These are phyloP conservation scores for Dasysyrphus tricinctus DNA, from an alignment of 2,888 invertebrate genomes.

Conservation along the genomic window DNA sequence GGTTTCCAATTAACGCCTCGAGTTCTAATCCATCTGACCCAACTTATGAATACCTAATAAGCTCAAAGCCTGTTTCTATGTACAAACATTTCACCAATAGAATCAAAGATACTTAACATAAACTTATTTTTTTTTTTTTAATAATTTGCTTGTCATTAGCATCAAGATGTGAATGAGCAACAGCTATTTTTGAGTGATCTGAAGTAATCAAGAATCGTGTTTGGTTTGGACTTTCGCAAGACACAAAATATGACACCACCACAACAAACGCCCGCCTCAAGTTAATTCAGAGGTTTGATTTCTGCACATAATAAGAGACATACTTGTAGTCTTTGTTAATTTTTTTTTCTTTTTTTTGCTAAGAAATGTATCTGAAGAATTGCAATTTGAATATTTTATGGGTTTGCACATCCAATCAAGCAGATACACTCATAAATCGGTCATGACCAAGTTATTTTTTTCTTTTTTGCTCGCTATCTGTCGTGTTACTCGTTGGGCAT, in stretches of 20 bases:
- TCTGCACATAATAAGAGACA: not conserved
- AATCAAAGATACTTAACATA: conserved; percentile 27
- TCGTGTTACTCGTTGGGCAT: conserved; percentile 15
- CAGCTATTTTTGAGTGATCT: conserved; percentile 30
- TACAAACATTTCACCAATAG: conserved; percentile 1
- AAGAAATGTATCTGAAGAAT: conserved; percentile 17
- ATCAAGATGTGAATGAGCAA: conserved; percentile 43
- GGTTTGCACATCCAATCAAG: conserved; percentile 54
- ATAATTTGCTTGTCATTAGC: conserved; percentile 57
- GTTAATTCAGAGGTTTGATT: conserved; percentile 11
- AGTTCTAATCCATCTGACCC: conserved; percentile 49
- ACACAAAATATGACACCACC: conserved; percentile 2
- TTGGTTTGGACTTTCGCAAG: conserved; percentile 24
- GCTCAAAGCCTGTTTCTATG: not conserved
- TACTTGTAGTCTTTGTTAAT: not conserved
- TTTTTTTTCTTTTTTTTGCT: not conserved
- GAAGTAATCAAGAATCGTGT: conserved; percentile 44
- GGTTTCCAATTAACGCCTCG: conserved; percentile 56
- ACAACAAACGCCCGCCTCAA: not conserved
- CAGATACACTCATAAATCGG: conserved; percentile 64
- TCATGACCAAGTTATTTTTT: conserved; percentile 66
- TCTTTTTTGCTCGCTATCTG: not conserved
- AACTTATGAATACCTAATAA: not conserved
- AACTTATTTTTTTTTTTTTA: conserved; percentile 21
- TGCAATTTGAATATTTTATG: conserved; percentile 56